Percentiles rank a stretch among this genome's conserved stretches.
These are phyloP conservation scores for Microcebus griseorufus DNA, from an alignment of 2,113 vertebrate species.

Conservation along the genomic window DNA sequence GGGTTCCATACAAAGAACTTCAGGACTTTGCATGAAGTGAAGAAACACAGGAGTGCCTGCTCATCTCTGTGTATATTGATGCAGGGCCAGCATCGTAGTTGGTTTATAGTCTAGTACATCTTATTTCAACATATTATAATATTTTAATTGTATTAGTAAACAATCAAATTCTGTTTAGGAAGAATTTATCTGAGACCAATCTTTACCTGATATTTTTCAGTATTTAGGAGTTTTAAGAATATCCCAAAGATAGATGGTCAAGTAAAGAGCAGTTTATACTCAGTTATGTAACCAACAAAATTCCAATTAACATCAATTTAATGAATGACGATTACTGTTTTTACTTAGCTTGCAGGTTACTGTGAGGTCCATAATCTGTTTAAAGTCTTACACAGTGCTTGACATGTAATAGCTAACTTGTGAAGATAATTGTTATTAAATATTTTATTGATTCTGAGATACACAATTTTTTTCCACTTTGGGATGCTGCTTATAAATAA, in stretches of 20 bases:
- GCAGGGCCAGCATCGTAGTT: not conserved
- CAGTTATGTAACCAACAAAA: not conserved
- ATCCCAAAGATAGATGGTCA: not conserved
- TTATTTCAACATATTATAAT: not conserved
- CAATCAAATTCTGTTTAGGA: not conserved
- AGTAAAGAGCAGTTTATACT: not conserved
- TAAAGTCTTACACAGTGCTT: not conserved
- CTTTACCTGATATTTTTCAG: not conserved
- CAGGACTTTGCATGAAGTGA: not conserved
- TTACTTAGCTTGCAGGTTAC: not conserved
- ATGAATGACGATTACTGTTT: not conserved
- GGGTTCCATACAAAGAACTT: not conserved
- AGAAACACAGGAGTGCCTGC: not conserved
- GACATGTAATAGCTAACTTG: not conserved
- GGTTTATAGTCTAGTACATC: not conserved
- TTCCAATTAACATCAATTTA: not conserved
- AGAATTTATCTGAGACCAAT: not conserved
- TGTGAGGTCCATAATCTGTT: not conserved
- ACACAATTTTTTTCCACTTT: not conserved
- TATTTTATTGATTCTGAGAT: not conserved
- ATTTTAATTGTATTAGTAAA: slow-evolving; percentile 16
- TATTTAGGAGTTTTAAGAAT: not conserved
- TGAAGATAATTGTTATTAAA: not conserved
- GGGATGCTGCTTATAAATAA: not conserved
- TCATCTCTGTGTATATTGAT: not conserved